Percentiles rank a stretch among this genome's conserved stretches.
Conservation (phyloP, 2,113 vertebrate genomes). For the Xenus cinereus region DNA sequence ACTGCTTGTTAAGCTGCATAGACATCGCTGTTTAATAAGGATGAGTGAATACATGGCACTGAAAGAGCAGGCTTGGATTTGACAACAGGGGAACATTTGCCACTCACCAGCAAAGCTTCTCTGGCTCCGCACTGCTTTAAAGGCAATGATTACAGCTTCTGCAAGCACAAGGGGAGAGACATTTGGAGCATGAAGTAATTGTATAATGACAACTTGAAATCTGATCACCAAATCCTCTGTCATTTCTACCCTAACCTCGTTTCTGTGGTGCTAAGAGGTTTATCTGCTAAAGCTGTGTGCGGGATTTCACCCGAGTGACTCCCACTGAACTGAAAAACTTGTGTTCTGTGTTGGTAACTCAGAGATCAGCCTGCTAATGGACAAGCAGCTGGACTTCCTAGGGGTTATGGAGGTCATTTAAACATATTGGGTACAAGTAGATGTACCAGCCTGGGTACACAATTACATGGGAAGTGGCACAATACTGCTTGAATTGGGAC, state of each 20-base stretch:
- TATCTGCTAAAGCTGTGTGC: background rate
- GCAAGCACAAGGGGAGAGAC: background rate
- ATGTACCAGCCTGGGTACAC: background rate
- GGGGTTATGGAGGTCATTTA: conserved; percentile 19
- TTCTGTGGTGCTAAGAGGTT: background rate
- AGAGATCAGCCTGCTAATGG: conserved; percentile 16
- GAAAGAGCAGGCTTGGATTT: background rate
- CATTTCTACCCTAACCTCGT: background rate
- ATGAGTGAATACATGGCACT: background rate
- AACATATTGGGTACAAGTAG: background rate
- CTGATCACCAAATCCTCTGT: background rate
- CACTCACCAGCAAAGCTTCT: background rate
- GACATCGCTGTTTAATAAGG: background rate
- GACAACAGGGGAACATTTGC: background rate
- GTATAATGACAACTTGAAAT: background rate
- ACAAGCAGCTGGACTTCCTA: conserved; percentile 25
- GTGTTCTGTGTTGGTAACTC: background rate
- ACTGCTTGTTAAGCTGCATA: background rate
- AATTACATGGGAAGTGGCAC: background rate
- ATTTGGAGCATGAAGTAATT: background rate
- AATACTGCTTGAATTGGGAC: conserved; percentile 6
- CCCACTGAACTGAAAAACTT: conserved; percentile 30
- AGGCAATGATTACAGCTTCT: background rate
- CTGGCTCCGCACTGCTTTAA: background rate
- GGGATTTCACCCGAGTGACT: background rate